A percentile compares a stretch with the other conserved stretches of the same genome.
These are phyloP conservation scores for Nylanderia fulva DNA, from an alignment of 1,140 invertebrate species.

Conservation along the genomic window DNA sequence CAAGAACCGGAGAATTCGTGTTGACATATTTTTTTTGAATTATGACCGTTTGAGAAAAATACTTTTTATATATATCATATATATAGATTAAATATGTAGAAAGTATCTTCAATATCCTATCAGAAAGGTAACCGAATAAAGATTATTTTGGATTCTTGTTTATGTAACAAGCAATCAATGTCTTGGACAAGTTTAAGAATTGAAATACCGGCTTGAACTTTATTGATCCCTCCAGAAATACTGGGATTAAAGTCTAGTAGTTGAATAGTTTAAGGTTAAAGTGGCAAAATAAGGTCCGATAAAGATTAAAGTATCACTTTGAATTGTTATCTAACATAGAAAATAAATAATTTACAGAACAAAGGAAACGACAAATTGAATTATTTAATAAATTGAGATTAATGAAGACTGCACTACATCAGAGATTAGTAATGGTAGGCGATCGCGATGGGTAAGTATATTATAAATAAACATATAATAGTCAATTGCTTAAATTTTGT, in stretches of 20 bases:
- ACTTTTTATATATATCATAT: background rate
- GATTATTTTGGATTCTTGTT: background rate
- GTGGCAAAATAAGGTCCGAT: no score
- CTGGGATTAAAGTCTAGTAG: no score
- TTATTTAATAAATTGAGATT: constrained; percentile 8
- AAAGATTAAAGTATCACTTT: background rate
- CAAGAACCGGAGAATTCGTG: background rate
- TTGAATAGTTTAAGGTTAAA: no score
- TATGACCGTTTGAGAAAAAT: background rate
- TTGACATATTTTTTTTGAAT: background rate
- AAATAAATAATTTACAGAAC: background rate
- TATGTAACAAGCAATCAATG: background rate
- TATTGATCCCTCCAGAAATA: no score
- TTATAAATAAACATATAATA: background rate
- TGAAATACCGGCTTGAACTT: constrained; percentile 6
- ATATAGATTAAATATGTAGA: no score
- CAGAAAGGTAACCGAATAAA: background rate
- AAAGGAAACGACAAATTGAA: background rate
- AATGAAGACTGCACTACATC: constrained; percentile 79
- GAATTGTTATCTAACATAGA: background rate
- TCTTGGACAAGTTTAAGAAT: background rate
- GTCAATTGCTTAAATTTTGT: background rate
- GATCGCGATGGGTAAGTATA: constrained; percentile 82
- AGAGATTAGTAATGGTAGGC: constrained; percentile 83
- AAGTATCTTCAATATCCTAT: background rate